phyloP scores from a whole-genome alignment of 2,113 vertebrate genomes.

The Tragulus kanchil region DNA sequence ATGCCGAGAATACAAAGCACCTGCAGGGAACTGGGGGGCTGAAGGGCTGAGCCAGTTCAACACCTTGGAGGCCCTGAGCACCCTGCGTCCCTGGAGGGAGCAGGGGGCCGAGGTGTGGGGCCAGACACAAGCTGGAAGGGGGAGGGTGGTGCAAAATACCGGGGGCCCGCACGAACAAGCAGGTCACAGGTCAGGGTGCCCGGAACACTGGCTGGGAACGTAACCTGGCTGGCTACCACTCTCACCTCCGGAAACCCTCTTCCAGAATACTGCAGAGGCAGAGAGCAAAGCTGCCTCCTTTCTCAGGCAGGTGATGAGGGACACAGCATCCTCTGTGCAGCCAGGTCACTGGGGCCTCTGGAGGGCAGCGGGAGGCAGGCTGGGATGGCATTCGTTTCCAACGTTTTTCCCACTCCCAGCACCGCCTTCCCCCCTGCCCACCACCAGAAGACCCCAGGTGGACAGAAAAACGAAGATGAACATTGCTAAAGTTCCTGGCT shows the following conservation, averaged over 20 bases:
- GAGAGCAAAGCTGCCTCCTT: not conserved
- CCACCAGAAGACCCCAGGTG: constrained; percentile 59
- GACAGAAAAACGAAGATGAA: constrained; percentile 67
- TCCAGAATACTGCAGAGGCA: not conserved
- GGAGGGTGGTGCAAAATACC: too few species aligned
- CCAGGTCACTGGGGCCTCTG: not conserved
- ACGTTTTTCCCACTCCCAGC: not conserved
- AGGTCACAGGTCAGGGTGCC: constrained; percentile 83
- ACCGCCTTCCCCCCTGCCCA: not conserved
- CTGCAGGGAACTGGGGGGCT: too few species aligned
- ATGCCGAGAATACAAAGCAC: not conserved
- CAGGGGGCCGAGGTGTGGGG: too few species aligned
- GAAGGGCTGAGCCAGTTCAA: too few species aligned
- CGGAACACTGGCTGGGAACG: constrained; percentile 89
- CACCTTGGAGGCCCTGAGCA: too few species aligned
- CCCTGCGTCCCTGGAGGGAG: too few species aligned
- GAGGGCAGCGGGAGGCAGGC: constrained; percentile 21
- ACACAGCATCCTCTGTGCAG: not conserved
- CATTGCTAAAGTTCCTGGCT: constrained; percentile 43
- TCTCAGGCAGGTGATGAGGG: not conserved
- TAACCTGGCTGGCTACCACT: constrained; percentile 52
- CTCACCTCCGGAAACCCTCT: not conserved
- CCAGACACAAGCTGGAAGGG: too few species aligned
- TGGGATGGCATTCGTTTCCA: not conserved
- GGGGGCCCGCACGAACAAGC: not conserved